Conservation (phyloP, 2,113 vertebrate species). For the Zingel zingel region DNA sequence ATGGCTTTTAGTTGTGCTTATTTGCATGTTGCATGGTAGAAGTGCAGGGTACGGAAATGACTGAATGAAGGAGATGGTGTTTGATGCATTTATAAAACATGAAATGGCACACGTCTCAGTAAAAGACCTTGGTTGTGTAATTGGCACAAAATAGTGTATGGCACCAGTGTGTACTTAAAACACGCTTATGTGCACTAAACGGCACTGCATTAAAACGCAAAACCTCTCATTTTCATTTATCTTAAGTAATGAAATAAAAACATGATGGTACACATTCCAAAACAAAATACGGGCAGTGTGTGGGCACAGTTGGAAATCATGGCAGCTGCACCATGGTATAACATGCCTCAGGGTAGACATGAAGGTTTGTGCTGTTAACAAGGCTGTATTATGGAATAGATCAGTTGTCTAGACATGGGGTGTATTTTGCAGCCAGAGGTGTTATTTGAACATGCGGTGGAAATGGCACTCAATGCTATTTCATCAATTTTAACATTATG, state of each 20-base stretch:
- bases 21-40: background rate
- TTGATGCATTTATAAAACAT: slow-evolving; percentile 8
- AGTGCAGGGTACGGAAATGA: background rate
- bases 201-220: background rate
- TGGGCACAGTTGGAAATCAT: slow-evolving; percentile 27
- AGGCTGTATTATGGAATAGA: slow-evolving; percentile 1
- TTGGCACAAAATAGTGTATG: background rate
- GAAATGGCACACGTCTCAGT: background rate
- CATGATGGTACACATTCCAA: background rate
- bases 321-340: slow-evolving; percentile 23
- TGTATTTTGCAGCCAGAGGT: background rate
- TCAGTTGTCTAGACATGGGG: slow-evolving; percentile 19
- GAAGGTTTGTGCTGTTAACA: slow-evolving; percentile 29
- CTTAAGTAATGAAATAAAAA: slow-evolving; percentile 11
- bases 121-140: background rate
- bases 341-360: slow-evolving; percentile 39
- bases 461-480: background rate
- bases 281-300: background rate
- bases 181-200: background rate
- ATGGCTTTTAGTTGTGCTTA: slow-evolving; percentile 35
- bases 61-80: slow-evolving; percentile 1
- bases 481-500: background rate
- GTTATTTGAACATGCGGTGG: background rate
- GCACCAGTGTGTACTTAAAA: background rate
- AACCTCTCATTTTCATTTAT: slow-evolving; percentile 5